Percentiles rank a stretch among this genome's conserved stretches.
Evolutionary conservation across 2,113 vertebrate genomes (phyloP).

Genomic region (Pavo muticus): DNA sequence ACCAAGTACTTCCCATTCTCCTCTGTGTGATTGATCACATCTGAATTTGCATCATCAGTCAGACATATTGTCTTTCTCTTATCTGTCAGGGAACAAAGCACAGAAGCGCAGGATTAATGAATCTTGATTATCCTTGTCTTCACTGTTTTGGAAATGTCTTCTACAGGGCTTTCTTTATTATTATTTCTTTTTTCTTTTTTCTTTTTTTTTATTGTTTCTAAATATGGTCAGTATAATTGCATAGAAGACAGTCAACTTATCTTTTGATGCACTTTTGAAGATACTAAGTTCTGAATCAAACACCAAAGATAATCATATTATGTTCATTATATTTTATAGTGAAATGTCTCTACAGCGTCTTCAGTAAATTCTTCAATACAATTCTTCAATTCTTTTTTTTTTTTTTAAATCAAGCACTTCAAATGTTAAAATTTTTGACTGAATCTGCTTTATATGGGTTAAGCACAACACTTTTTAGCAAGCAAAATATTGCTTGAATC

Average conservation of each 20-base stretch:
- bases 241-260: background rate
- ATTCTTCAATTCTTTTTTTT: background rate
- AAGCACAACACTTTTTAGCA: background rate
- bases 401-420: background rate
- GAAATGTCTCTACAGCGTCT: background rate
- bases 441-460: background rate
- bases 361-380: background rate
- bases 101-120: constrained; percentile 6
- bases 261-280: background rate
- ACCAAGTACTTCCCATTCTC: constrained; percentile 3
- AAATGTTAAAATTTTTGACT: background rate
- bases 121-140: constrained; percentile 30
- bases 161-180: background rate
- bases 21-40: constrained; percentile 1
- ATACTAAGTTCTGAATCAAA: background rate
- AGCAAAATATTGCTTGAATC: background rate
- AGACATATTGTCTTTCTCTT: background rate
- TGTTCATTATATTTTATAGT: background rate
- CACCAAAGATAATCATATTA: background rate
- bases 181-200: background rate
- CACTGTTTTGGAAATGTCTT: background rate
- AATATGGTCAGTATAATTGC: background rate
- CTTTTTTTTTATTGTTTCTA: background rate
- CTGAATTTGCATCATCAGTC: background rate
- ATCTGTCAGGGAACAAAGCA: background rate